phyloP scores from a whole-genome alignment of 2,113 vertebrate species.

The Mesocricetus auratus region DNA sequence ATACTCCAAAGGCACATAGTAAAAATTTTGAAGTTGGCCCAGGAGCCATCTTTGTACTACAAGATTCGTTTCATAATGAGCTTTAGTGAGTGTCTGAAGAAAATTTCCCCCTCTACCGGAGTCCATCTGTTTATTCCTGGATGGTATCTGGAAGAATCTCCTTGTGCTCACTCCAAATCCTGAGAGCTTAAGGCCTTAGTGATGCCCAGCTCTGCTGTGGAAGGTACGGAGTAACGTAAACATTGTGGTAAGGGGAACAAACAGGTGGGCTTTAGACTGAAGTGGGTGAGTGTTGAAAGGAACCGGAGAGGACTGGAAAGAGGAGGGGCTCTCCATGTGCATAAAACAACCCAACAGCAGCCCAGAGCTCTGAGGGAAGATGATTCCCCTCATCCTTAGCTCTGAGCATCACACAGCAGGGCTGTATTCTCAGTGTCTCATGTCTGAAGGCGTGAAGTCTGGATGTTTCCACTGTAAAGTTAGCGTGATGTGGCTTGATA shows the following conservation, averaged over 20 bases:
- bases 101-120: neutral
- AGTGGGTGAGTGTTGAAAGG: neutral
- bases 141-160: neutral
- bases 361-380: neutral
- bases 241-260: neutral
- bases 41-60: neutral
- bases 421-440: neutral
- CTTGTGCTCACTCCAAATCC: neutral
- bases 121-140: slow-evolving; percentile 3
- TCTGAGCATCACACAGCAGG: neutral
- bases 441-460: neutral
- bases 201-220: neutral
- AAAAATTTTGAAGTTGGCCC: neutral
- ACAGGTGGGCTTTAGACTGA: neutral
- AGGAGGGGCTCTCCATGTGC: neutral
- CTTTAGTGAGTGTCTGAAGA: slow-evolving; percentile 40
- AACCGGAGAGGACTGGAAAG: neutral
- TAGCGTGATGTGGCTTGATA: neutral
- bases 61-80: slow-evolving; percentile 1
- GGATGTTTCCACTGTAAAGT: neutral
- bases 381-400: neutral
- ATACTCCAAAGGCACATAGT: neutral
- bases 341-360: neutral
- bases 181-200: neutral
- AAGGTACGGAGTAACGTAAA: slow-evolving; percentile 33